These are phyloP conservation scores for Choloepus didactylus DNA, from an alignment of 2,797 vertebrate genomes.

Conservation along the genomic window DNA sequence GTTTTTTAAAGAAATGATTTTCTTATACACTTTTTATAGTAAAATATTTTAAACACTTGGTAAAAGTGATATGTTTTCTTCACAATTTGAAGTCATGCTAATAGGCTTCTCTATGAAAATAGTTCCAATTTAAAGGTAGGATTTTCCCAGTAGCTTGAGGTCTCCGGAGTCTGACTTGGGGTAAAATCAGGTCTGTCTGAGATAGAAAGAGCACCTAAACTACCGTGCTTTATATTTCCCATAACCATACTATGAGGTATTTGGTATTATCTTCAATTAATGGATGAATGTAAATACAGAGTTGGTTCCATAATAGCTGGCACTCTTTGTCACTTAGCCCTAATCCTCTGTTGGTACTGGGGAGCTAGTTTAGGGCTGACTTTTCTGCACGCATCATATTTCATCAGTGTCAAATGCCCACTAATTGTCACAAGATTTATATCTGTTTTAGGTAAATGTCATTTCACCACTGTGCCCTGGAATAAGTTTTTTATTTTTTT, in stretches of 20 bases:
- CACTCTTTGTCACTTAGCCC: conserved; percentile 78
- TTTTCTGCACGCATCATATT: conserved; percentile 90
- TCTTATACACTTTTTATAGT: not conserved
- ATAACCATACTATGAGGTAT: not conserved
- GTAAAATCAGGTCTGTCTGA: not conserved
- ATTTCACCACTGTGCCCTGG: conserved; percentile 91
- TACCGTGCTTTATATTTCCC: not conserved
- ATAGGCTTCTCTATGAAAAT: not conserved
- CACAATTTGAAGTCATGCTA: conserved; percentile 11
- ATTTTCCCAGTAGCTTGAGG: not conserved
- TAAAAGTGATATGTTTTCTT: conserved; percentile 47
- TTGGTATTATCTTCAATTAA: not conserved
- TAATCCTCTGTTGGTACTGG: conserved; percentile 83
- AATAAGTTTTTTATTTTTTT: conserved; percentile 88
- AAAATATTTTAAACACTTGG: not conserved
- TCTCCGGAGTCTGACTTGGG: not conserved
- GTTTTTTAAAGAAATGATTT: conserved; percentile 45
- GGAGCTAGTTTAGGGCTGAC: conserved; percentile 87
- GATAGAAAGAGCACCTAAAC: not conserved
- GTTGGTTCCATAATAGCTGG: conserved; percentile 55
- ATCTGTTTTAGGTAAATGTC: conserved; percentile 97
- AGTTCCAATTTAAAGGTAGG: conserved; percentile 15
- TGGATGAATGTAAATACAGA: conserved; percentile 1
- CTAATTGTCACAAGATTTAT: conserved; percentile 95
- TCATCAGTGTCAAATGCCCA: conserved; percentile 93